phyloP scores from a whole-genome alignment of 2,888 invertebrate genomes.

The Pteria penguin region DNA sequence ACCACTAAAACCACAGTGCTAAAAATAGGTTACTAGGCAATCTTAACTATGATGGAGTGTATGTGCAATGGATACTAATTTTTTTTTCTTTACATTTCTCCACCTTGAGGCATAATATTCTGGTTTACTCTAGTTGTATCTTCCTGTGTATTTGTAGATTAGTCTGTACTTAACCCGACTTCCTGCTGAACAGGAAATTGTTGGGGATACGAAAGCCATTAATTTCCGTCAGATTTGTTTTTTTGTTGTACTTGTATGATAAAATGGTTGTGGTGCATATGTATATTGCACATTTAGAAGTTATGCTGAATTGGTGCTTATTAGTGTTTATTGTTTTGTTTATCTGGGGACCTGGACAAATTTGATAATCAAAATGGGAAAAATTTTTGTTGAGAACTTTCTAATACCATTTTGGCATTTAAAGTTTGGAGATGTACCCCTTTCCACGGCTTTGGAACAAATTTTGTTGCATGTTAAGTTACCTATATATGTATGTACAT shows the following conservation, averaged over 20 bases:
- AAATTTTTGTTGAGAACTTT: too few species aligned
- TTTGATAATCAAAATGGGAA: too few species aligned
- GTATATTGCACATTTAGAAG: neutral
- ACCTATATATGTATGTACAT: neutral
- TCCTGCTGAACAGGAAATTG: neutral
- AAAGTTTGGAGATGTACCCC: too few species aligned
- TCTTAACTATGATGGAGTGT: too few species aligned
- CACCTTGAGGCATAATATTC: neutral
- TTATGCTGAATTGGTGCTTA: conserved; percentile 20
- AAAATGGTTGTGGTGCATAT: neutral
- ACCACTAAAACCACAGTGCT: too few species aligned
- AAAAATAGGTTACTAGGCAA: too few species aligned
- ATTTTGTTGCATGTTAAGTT: neutral
- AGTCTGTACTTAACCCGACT: neutral
- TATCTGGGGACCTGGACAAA: too few species aligned
- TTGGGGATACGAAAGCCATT: neutral
- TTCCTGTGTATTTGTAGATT: neutral
- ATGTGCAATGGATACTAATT: too few species aligned
- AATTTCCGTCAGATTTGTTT: neutral
- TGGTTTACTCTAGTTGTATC: neutral
- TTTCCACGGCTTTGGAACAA: too few species aligned
- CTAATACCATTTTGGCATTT: too few species aligned
- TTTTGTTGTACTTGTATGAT: too few species aligned
- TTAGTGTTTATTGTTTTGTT: too few species aligned
- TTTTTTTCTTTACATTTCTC: neutral